Evolutionary conservation across 1,140 invertebrate genomes (phyloP), one percentile per base, ranked within the genome.

Genomic region (Drosophila bifasciata): DNA sequence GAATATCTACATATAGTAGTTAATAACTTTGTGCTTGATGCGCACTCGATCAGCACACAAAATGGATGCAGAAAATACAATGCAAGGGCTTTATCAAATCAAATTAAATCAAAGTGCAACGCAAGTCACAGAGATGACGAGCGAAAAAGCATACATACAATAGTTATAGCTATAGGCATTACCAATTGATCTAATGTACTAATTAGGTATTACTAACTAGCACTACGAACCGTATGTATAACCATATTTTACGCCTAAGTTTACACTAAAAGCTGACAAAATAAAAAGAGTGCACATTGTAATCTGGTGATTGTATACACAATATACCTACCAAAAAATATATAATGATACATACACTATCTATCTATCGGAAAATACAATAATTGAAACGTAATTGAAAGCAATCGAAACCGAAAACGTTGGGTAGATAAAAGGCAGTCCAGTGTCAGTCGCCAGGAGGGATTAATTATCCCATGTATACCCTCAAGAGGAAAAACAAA

Each of bases 291-390:
- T 36, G 32, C 32, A 36, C 11, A 36, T 25, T 36, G 32, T 62
- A 62, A 53, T 66, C 62, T 55, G 64, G 67, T 67, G 67, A 63
- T 68, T 68, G 64, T 68, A 68, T 55, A 68, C 67, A 68, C 66
- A 62, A 46, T 45, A 67, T 32, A 67, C 49, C 36, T 23, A 60
- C 32, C n/a, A n/a, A n/a, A 28, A 60, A 4, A 49, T 46, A 40
- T 36, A 16, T 21, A 25, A 28, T 28, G 8, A 28, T 28, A 28
- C n/a, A n/a, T n/a, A n/a, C n/a, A n/a, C n/a, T n/a, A n/a, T n/a
- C 32, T 60, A 52, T 55, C 40, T 62, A 67, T 68, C 64, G 46
- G 61, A 63, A 68, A 21, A 68, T 61, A 67, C 64, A 68, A 68
- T 68, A 68, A 68, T 46, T 68, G 46, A 68, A 46, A 68, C 49